Percentiles rank a stretch among this genome's conserved stretches.
These are phyloP conservation scores for Zalophus californianus DNA, from an alignment of 2,797 vertebrate species.

Conservation along the genomic window DNA sequence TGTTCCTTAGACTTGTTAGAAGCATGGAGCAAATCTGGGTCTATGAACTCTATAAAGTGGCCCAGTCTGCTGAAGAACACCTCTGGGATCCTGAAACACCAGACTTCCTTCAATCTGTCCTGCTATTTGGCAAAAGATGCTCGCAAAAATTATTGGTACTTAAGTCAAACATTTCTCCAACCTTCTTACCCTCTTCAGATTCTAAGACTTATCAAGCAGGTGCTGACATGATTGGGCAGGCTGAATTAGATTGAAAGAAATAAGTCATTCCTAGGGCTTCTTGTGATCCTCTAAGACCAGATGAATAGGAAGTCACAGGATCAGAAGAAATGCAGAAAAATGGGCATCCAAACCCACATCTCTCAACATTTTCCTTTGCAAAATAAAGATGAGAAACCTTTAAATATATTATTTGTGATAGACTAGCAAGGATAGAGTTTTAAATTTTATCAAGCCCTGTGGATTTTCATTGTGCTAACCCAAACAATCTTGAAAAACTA, in stretches of 20 bases:
- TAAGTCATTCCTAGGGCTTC: not conserved
- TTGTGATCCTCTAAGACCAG: not conserved
- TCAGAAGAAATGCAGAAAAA: not conserved
- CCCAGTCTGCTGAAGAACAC: not conserved
- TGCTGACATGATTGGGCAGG: not conserved
- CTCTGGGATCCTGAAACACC: not conserved
- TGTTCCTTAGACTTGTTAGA: not conserved
- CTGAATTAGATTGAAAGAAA: not conserved
- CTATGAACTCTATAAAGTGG: not conserved
- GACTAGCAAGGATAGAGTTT: not conserved
- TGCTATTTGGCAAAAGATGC: not conserved
- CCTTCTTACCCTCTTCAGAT: not conserved
- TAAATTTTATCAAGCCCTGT: not conserved
- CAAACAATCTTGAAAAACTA: conserved; percentile 52
- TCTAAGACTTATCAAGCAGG: not conserved
- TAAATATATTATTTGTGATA: not conserved
- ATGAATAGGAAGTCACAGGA: not conserved
- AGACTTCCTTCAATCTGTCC: not conserved
- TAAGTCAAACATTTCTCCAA: not conserved
- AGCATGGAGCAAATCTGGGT: not conserved
- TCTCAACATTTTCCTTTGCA: conserved; percentile 28
- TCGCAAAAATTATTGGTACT: not conserved
- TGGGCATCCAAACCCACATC: not conserved
- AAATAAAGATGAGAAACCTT: conserved; percentile 21
- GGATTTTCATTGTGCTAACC: not conserved